Evolutionary conservation across 2,113 vertebrate genomes (phyloP).

Genomic region (Nothocercus nigrocapillus): DNA sequence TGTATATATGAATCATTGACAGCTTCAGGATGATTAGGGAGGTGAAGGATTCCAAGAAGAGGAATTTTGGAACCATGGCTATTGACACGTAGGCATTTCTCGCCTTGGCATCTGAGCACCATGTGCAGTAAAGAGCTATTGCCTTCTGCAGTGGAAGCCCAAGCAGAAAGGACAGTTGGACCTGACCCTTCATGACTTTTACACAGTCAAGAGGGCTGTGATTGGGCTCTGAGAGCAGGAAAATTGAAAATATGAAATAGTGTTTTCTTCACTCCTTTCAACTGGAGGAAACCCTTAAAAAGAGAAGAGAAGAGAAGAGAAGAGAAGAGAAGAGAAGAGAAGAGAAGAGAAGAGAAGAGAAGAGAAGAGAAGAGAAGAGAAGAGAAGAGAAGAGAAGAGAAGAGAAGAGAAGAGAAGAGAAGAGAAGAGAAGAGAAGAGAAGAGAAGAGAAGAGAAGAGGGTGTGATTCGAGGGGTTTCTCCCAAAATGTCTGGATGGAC

Average conservation of each 20-base stretch:
- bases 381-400: background rate
- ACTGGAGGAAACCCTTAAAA: background rate
- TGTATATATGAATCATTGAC: background rate
- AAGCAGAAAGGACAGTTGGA: background rate
- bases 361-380: background rate
- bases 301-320: background rate
- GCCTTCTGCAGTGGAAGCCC: accelerated
- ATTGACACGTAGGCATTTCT: slow-evolving; percentile 10
- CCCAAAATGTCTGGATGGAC: accelerated
- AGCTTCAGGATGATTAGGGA: background rate
- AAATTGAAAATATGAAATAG: background rate
- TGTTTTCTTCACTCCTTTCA: background rate
- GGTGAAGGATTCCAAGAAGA: background rate
- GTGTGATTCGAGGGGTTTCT: background rate
- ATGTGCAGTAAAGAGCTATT: background rate
- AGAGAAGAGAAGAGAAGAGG: background rate
- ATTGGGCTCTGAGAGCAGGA: background rate
- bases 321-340: background rate
- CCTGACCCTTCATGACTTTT: background rate
- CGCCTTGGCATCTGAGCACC: background rate
- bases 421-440: background rate
- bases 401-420: background rate
- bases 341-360: background rate
- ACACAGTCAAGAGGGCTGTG: background rate
- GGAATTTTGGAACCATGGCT: background rate